Evolutionary conservation across 1,140 invertebrate genomes (phyloP), one percentile per base, ranked within the genome.

Genomic region (Drosophila neocordata): DNA sequence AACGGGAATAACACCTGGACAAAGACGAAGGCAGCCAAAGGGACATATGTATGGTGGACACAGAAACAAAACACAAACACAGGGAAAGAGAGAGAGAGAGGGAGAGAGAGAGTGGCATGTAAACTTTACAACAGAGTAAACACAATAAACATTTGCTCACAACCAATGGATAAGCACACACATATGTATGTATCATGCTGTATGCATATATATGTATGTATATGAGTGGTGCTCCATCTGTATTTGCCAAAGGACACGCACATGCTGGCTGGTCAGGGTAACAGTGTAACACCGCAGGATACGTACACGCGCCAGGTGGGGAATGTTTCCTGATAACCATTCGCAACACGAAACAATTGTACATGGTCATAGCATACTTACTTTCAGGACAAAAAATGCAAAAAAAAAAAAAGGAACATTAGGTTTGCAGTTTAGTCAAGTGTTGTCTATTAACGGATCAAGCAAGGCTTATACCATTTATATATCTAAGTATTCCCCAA

Each of bases 41-140:
- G 27, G 27, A 31, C 27, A 24, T 24, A 24, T 24, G 4, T 34
- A 55, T 34, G 27, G 44, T 56, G 56, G 55, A 11, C 18, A 53
- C 41, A 73, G 52, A 51, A 72, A 60, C 22, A 34, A 55, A 69
- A 69, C 13, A 13, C 34, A 58, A n/a, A n/a, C n/a, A n/a, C n/a
- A n/a, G n/a, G n/a, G n/a, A n/a, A n/a, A n/a, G n/a, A 37, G 11
- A 31, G 20, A 22, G 31, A 27, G 51, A 59, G 71, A 51, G 52
- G 18, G n/a, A 37, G 11, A 31, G 20, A 22, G 31, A 27, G 52
- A 59, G 72, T 52, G 53, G 18, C 71, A 84, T 83, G 81, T 84
- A 76, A 68, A 83, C 79, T 76, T 79, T 62, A 70, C 65, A 73
- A 68, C 65, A 77, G 59, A 65, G 62, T 68, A 73, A 65, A 67